Base-by-base conservation (phyloP, 2,797 vertebrate genomes). In the Semaprochilodus insignis region DNA sequence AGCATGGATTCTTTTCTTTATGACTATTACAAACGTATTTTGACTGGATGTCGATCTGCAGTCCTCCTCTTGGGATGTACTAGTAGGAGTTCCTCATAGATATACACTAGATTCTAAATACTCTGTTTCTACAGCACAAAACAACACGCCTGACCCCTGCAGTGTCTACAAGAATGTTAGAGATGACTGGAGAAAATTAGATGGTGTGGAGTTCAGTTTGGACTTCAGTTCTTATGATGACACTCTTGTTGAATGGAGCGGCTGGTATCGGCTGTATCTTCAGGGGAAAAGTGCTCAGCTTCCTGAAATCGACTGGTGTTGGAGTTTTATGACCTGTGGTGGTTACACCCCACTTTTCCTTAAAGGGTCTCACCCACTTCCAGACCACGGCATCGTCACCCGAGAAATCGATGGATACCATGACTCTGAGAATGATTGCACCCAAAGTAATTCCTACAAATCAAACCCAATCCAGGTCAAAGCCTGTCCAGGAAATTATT, bases 401-500 rank as follows among this genome's bases (percentile, higher is more conserved):
- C 21, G 48, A 7, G 63, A 79, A 6, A 17, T 85, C 0, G 2
- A 57, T 11, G 84, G 76, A 48, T 48, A 11, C 44, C 8, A 44
- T 44, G 44, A 10, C 44, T 48, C 44, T 48, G 11, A 11, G 44
- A 48, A 48, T 11, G 44, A 48, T 48, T 8, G 1, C 44, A 48
- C 2, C 5, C 44, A 72, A 2, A 78, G 83, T 55, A 55, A 17
- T 1, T 13, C 44, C 10, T 48, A 13, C 44, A 48, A 2, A 48
- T 71, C 54, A 23, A 1, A 6, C 1, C 44, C 44, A 13, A 48
- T 48, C 44, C 14, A 54, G 2, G 19, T 81, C 76, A 11, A 51
- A 80, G 80, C 84, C 14, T 85, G 84, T 55, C 63, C 63, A 15
- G 83, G 83, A 81, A 44, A 55, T 34, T 85, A 71, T 60, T 82